Base-by-base conservation (phyloP, 2,888 invertebrate genomes). In the Drosophila phalerata region DNA sequence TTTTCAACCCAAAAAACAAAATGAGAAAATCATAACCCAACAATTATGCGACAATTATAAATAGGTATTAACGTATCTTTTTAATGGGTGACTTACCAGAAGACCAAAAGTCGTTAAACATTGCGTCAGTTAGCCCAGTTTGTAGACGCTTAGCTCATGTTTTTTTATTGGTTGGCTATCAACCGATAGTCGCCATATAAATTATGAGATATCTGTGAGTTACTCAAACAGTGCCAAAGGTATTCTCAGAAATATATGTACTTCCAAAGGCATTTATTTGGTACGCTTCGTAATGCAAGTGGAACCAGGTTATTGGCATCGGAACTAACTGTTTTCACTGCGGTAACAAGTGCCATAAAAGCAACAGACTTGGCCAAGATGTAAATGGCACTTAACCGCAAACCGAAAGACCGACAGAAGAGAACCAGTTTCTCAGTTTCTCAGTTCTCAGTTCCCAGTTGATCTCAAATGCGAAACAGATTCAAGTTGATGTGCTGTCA, bases 291-390 rank as follows among this genome's bases (percentile, higher is more conserved):
- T 15, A 15, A 15, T 43, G 32, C 47, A 51, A 32, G n/a, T 40
- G 38, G 9, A 56, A 28, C 15, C 73, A 67, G 88, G 88, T 88
- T 84, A 72, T 88, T 87, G 85, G 64, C 84, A 77, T 82, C 74
- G 80, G 74, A 77, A 69, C 75, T 84, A 88, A 84, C 84, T 85
- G 83, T 85, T 86, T 73, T 69, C 73, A 56, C 67, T 66, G 63
- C 60, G 69, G 75, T 48, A 64, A 60, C 75, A 69, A 76, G 61
- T 73, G 71, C 53, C 70, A 69, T 55, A 62, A 73, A 61, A 61
- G 51, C 55, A 30, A 28, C 32, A 28, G 51, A 61, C 60, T 37
- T 61, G 58, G 57, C 62, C 38, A 45, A 55, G 56, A 57, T 57
- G 55, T 52, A 66, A 77, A 73, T 73, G 69, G 67, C 61, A 71